Percentiles rank a stretch among this genome's conserved stretches.
These are phyloP conservation scores for Schizaphis graminum DNA, from an alignment of 2,888 invertebrate genomes.

Conservation along the genomic window DNA sequence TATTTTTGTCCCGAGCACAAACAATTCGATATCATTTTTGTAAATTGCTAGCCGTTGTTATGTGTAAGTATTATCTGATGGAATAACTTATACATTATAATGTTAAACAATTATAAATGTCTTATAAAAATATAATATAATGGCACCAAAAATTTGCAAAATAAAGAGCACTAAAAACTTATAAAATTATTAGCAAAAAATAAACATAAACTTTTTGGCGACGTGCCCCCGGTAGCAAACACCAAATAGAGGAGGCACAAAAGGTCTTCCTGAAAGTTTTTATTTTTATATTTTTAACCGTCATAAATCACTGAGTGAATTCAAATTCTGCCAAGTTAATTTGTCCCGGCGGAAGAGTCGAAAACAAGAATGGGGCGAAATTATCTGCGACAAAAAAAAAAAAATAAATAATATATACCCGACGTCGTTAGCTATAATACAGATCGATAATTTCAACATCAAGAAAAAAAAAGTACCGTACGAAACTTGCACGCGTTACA, in stretches of 20 bases:
- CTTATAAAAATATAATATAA: neutral
- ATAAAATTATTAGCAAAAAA: neutral
- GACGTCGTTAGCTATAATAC: conserved; percentile 20
- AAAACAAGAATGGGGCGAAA: conserved; percentile 25
- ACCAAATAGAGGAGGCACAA: conserved; percentile 49
- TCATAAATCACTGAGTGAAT: conserved; percentile 60
- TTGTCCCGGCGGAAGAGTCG: conserved; percentile 54
- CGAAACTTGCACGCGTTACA: neutral
- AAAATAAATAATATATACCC: neutral
- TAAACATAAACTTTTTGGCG: conserved; percentile 43
- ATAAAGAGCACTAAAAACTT: conserved; percentile 3
- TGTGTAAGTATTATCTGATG: neutral
- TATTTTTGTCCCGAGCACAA: neutral
- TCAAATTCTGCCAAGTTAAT: conserved; percentile 56
- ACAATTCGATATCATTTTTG: conserved; percentile 9
- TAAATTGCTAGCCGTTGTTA: neutral
- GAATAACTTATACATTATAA: neutral
- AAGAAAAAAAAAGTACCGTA: neutral
- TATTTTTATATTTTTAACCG: conserved; percentile 5
- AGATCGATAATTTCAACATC: conserved; percentile 15
- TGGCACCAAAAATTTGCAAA: neutral
- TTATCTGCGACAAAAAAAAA: conserved; percentile 46
- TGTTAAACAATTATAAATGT: neutral
- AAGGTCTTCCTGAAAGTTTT: conserved; percentile 51
- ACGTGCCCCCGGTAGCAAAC: neutral